Evolutionary conservation across 2,888 invertebrate genomes (phyloP).

Genomic region (Pelosia muscerda): DNA sequence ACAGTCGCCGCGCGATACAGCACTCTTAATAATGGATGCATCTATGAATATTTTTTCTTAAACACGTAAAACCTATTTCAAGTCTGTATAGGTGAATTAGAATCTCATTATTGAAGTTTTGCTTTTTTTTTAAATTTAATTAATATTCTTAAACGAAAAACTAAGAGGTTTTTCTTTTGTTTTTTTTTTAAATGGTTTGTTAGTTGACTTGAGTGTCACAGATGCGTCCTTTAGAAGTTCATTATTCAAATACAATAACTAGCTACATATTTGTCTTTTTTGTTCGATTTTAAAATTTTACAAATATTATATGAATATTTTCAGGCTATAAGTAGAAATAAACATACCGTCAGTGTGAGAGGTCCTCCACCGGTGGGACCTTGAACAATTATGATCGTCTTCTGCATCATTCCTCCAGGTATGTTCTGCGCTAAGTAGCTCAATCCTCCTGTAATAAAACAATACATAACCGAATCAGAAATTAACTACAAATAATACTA

Average conservation of each 20-base stretch:
- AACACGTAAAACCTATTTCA: too few relatives aligned
- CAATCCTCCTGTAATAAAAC: slow-evolving; percentile 64
- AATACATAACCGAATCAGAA: not conserved
- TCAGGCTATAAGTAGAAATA: not conserved
- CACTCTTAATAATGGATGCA: not conserved
- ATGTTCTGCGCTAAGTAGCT: slow-evolving; percentile 80
- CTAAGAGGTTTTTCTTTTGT: too few relatives aligned
- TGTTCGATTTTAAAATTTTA: not conserved
- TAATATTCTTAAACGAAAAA: too few relatives aligned
- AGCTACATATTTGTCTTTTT: not conserved
- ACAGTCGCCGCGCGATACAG: not conserved
- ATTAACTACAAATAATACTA: not conserved
- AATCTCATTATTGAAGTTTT: not conserved
- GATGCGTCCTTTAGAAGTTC: too few relatives aligned
- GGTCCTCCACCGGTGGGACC: slow-evolving; percentile 81
- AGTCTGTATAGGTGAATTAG: not conserved
- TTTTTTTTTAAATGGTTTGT: too few relatives aligned
- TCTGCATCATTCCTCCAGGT: slow-evolving; percentile 84
- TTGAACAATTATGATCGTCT: slow-evolving; percentile 84
- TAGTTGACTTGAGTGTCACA: too few relatives aligned
- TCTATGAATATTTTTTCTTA: not conserved
- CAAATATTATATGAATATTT: not conserved
- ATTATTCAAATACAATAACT: not conserved
- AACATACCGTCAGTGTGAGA: slow-evolving; percentile 80
- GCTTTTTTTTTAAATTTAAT: too few relatives aligned